These are phyloP conservation scores for Corella eumyota DNA, from an alignment of 23 tunicate genomes.

Conservation along the genomic window DNA sequence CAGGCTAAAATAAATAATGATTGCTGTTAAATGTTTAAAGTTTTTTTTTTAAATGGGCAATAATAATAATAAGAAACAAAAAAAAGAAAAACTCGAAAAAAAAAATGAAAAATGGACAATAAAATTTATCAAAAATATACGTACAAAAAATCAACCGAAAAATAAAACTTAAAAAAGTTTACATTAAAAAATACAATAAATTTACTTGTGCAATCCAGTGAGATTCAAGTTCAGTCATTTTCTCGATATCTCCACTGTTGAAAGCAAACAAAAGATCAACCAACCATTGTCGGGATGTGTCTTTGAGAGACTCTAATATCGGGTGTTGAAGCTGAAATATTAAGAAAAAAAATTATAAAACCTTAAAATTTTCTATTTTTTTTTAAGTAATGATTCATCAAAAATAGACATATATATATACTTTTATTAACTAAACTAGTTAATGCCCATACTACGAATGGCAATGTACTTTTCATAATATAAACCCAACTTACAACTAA, in stretches of 20 bases:
- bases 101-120: not conserved
- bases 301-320: conserved; percentile 46
- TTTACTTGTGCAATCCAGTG: conserved; percentile 75
- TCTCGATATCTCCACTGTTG: conserved; percentile 77
- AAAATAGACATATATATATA: too few species aligned
- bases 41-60: too few species aligned
- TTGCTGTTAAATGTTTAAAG: not conserved
- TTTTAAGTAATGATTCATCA: too few species aligned
- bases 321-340: conserved; percentile 76
- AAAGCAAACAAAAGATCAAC: conserved; percentile 82
- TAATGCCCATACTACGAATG: too few species aligned
- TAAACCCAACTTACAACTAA: too few species aligned
- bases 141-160: not conserved
- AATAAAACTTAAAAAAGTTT: not conserved
- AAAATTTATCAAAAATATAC: not conserved
- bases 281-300: conserved; percentile 80
- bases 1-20: conserved; percentile 46
- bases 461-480: too few species aligned
- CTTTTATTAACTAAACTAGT: too few species aligned
- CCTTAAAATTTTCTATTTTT: not conserved
- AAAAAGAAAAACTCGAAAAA: not conserved
- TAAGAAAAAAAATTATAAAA: too few species aligned
- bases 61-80: not conserved
- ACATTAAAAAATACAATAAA: too few species aligned
- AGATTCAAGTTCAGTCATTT: conserved; percentile 38